Base-by-base conservation (phyloP, 1,140 invertebrate genomes). In the Heliconius hermathena region DNA sequence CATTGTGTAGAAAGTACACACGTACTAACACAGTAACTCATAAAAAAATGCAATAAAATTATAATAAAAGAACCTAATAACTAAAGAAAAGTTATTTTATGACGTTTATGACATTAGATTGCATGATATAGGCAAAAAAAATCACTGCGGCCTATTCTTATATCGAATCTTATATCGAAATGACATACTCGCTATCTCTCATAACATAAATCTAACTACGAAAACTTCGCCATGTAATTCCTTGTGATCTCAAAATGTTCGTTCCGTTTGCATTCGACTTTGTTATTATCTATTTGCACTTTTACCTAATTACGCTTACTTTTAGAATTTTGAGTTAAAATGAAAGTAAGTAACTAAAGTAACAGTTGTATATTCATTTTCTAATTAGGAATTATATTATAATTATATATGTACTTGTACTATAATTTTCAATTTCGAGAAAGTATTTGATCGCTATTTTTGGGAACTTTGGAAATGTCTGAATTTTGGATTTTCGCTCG, bases 231-330 rank as follows among this genome's bases (percentile, higher is more conserved):
- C 84, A 83, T 86, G 84, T 85, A 89, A 89, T 84, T 89, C 85
- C 86, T 88, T 88, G 85, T 89, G 87, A 89, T 87, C 84, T 86
- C 82, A 75, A 82, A 86, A 82, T 84, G 84, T 83, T 83, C 78
- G 82, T 82, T 81, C 82, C 82, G 78, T 79, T 84, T 85, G 83
- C 83, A 81, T 81, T 82, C 79, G 81, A 85, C 85, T 86, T 85
- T 88, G 86, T 89, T 88, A 87, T 87, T 85, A 85, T 84, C 81
- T 88, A 83, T 86, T 87, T 84, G 78, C 81, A 86, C 78, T 87
- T 87, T 81, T 84, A 66, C 78, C 74, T 84, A 80, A 84, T 84
- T 82, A 84, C 60, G 60, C 26, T 66, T 26, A 26, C 26, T 29
- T 66, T 66, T 66, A 29, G 16, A 66, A 29, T 66, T n/a, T 66